phyloP scores from a whole-genome alignment of 2,113 vertebrate species.

The Telmatochromis sp. region DNA sequence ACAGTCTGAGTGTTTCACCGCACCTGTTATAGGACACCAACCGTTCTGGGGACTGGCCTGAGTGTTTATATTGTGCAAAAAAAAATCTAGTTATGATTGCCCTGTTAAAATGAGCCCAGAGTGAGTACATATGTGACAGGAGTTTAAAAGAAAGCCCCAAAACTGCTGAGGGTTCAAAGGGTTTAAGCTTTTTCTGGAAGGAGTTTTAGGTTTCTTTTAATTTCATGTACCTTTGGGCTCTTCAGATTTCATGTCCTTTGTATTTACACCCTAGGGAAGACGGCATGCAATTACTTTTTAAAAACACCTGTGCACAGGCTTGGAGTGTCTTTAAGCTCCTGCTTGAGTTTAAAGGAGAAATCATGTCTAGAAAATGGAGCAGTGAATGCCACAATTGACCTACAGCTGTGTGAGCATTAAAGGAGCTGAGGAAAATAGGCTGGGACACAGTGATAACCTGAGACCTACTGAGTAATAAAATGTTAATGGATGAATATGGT shows the following conservation, averaged over 20 bases:
- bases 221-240: neutral
- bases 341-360: neutral
- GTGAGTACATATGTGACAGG: neutral
- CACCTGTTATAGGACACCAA: neutral
- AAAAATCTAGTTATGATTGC: neutral
- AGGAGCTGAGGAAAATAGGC: neutral
- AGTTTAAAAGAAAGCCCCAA: neutral
- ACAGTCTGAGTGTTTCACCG: neutral
- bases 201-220: neutral
- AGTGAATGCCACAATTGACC: neutral
- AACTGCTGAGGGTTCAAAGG: neutral
- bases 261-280: neutral
- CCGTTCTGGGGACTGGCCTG: neutral
- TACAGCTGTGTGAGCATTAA: neutral
- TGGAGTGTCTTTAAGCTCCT: neutral
- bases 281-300: neutral
- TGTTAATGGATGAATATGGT: neutral
- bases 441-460: neutral
- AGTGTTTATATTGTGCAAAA: neutral
- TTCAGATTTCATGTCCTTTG: neutral
- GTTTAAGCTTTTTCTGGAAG: neutral
- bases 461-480: neutral
- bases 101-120: neutral
- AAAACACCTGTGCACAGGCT: neutral
- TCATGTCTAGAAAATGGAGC: neutral